Conservation (phyloP, 2,888 invertebrate species). For the Patella caerulea region DNA sequence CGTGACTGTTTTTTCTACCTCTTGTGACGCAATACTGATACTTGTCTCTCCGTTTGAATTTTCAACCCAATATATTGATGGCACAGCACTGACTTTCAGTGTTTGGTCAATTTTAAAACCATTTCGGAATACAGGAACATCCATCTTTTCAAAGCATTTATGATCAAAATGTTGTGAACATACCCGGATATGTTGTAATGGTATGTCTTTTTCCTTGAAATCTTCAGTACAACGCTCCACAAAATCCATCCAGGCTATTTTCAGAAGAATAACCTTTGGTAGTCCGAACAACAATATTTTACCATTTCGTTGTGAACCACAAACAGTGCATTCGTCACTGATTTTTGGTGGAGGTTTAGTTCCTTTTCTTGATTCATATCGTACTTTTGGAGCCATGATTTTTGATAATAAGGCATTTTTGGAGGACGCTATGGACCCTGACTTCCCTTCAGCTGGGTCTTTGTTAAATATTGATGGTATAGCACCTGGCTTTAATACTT, state of each 20-base stretch:
- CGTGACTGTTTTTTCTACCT: too few species aligned
- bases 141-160: neutral
- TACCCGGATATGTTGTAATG: neutral
- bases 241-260: neutral
- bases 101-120: neutral
- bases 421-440: neutral
- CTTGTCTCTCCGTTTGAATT: neutral
- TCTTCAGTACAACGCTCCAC: neutral
- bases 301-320: neutral
- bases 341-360: neutral
- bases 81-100: neutral
- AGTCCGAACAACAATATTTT: neutral
- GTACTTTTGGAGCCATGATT: neutral
- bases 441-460: neutral
- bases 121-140: neutral
- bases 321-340: neutral
- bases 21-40: too few species aligned
- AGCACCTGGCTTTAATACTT: neutral
- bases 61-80: neutral
- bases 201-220: neutral
- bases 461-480: neutral
- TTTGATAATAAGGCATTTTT: neutral
- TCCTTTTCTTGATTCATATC: neutral
- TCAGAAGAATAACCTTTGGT: neutral
- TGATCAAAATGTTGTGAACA: conserved; percentile 2